Evolutionary conservation across 2,113 vertebrate genomes (phyloP).

Genomic region (Dicerorhinus sumatrensis): DNA sequence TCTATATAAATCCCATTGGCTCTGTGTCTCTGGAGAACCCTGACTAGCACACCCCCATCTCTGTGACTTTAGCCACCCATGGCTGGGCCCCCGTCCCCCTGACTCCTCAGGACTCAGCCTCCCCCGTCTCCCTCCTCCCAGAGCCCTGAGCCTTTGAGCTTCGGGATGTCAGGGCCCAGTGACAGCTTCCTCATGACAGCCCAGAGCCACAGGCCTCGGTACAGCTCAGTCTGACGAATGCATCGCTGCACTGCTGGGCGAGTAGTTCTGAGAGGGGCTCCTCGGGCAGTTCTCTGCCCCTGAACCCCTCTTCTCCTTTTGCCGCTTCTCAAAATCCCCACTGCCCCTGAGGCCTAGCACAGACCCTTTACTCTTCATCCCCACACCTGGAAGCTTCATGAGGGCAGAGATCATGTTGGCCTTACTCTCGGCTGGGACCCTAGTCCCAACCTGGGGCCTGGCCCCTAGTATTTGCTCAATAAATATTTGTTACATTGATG

Average conservation of each 20-base stretch:
- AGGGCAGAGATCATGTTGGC: neutral
- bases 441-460: neutral
- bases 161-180: neutral
- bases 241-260: accelerated
- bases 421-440: no score
- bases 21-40: neutral
- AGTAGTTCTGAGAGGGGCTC: neutral
- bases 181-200: neutral
- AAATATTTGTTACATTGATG: neutral
- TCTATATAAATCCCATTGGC: neutral
- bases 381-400: neutral
- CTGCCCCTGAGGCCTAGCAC: neutral
- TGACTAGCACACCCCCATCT: accelerated
- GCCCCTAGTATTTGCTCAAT: neutral
- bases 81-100: neutral
- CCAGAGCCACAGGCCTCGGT: neutral
- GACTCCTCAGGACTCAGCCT: neutral
- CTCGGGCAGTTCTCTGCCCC: accelerated
- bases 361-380: neutral
- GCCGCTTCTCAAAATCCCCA: accelerated
- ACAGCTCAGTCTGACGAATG: no score
- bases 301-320: neutral
- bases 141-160: no score
- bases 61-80: accelerated
- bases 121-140: accelerated